Percentiles rank a stretch among this genome's conserved stretches.
Evolutionary conservation across 2,797 vertebrate species (phyloP).

Genomic region (Scomberomorus guttatus): DNA sequence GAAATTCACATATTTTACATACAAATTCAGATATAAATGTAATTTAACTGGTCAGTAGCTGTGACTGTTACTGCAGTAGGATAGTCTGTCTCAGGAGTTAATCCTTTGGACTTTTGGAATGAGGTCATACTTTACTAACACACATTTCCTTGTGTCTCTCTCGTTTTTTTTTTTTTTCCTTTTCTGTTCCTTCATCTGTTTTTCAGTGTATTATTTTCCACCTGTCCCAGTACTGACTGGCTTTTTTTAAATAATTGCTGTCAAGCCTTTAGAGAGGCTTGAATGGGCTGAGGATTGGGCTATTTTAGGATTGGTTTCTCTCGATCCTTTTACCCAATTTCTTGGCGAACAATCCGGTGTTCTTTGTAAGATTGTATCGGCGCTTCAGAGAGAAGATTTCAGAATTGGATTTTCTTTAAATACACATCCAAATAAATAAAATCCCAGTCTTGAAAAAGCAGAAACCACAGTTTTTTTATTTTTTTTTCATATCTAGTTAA

Average conservation of each 20-base stretch:
- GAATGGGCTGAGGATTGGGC: neutral
- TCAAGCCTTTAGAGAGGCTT: neutral
- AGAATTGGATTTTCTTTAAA: slow-evolving; percentile 2
- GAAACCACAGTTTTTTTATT: slow-evolving; percentile 1
- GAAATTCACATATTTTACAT: slow-evolving; percentile 8
- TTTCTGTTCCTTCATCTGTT: neutral
- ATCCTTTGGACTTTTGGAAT: slow-evolving; percentile 37
- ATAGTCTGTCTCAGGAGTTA: neutral
- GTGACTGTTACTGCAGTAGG: slow-evolving; percentile 9
- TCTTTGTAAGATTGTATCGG: neutral
- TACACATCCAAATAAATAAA: neutral
- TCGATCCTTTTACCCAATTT: neutral
- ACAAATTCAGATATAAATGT: slow-evolving; percentile 17
- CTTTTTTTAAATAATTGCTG: neutral
- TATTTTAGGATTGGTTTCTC: neutral
- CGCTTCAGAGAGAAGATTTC: neutral
- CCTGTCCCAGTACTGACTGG: neutral
- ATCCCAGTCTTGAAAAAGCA: neutral
- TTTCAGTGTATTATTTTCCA: neutral
- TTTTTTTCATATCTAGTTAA: neutral
- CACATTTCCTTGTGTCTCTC: slow-evolving; percentile 28
- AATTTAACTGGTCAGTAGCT: slow-evolving; percentile 14
- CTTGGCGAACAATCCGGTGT: neutral
- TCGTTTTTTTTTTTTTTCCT: slow-evolving; percentile 11
- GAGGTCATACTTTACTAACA: slow-evolving; percentile 36